Percentiles rank a stretch among this genome's conserved stretches.
phyloP scores from a whole-genome alignment of 2,797 vertebrate species.

The Eleutherodactylus coqui region DNA sequence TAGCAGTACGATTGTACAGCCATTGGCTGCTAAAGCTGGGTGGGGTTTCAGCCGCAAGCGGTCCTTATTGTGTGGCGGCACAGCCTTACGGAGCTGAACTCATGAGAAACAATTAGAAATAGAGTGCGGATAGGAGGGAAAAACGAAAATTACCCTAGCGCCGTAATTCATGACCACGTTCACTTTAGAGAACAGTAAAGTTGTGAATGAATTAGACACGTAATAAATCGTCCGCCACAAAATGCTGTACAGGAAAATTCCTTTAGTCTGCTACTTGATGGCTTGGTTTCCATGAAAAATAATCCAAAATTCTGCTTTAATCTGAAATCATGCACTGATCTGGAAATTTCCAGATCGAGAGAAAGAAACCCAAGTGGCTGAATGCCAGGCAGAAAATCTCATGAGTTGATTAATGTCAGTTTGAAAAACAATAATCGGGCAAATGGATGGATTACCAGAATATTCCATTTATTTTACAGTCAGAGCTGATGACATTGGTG shows the following conservation, averaged over 20 bases:
- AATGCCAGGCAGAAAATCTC: conserved; percentile 18
- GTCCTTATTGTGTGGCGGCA: too few species aligned
- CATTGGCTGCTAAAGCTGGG: too few species aligned
- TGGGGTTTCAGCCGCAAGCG: too few species aligned
- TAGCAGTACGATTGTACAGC: too few species aligned
- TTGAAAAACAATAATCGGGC: conserved; percentile 7
- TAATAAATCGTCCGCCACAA: background rate
- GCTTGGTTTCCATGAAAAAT: background rate
- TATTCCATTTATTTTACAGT: conserved; percentile 18
- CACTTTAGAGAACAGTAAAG: background rate
- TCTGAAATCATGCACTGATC: conserved; percentile 19
- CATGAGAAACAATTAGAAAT: background rate
- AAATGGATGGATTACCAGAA: conserved; percentile 29
- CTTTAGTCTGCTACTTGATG: background rate
- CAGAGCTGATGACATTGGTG: conserved; percentile 17
- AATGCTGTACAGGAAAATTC: background rate
- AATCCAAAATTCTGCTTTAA: conserved; percentile 17
- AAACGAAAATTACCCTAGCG: background rate
- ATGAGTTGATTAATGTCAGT: conserved; percentile 16
- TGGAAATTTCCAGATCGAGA: conserved; percentile 3
- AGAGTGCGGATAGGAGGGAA: background rate
- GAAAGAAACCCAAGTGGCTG: background rate
- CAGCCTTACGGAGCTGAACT: too few species aligned
- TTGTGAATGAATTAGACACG: conserved; percentile 9
- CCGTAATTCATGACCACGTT: background rate